Evolutionary conservation across 2,888 invertebrate species (phyloP), one percentile per base, ranked within the genome.

Genomic region (Dicroscelio sp.): DNA sequence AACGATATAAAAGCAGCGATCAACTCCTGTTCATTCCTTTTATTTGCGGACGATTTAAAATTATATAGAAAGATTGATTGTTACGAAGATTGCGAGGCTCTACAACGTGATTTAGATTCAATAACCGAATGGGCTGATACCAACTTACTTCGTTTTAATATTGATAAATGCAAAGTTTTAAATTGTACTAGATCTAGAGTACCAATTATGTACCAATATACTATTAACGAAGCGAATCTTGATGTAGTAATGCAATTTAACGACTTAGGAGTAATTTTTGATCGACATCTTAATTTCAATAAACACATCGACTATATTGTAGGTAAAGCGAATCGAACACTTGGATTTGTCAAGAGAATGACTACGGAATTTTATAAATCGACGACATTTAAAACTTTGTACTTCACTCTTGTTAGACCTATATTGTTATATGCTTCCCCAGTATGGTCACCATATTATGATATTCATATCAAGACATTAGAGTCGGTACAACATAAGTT

Each of bases 1-100:
- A 52, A 20, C 25, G 75, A 84, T 48, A 20, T 67, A 1, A 67
- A 67, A 35, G 33, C 5, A 12, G 27, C 8, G n/a, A n/a, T 67
- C 2, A 14, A 48, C 1, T 67, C 67, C 23, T 17, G 33, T 67
- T 23, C 33, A 4, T 67, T 67, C n/a, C 35, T 67, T 12, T 35
- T 67, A 4, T 67, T 35, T 35, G 35, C 67, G 23, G 67, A 67
- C 35, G 60, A 67, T 67, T 67, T 67, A n/a, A 67, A 67, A 10
- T 12, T 67, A 20, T 67, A 67, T 67, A 33, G n/a, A 1, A 35
- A 33, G 17, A 67, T 67, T n/a, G 23, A 35, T 31, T n/a, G 8
- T 12, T 12, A 14, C 35, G 33, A 35, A 12, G 71, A 71, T 10
- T 71, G 71, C 33, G 2, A 63, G 14, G 4, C 2, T 1, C 14